Evolutionary conservation across 2,113 vertebrate genomes (phyloP).

Genomic region (Sisor rabdophorus): DNA sequence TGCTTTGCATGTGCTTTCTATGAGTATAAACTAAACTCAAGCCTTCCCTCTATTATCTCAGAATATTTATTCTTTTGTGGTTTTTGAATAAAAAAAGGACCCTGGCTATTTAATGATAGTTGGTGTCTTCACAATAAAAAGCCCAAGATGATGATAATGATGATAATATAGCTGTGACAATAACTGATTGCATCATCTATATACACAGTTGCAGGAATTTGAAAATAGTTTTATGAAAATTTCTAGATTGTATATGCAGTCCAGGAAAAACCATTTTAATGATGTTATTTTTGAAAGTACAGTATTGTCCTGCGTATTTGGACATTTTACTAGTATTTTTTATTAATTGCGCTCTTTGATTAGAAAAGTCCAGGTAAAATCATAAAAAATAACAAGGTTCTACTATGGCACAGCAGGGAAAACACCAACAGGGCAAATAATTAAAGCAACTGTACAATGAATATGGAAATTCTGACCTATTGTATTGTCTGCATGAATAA

Average conservation of each 20-base stretch:
- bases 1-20: neutral
- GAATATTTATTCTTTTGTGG: too few relatives aligned
- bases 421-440: neutral
- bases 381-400: constrained; percentile 2
- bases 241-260: neutral
- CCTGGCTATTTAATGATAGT: neutral
- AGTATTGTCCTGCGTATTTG: neutral
- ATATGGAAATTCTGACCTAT: neutral
- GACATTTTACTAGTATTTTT: neutral
- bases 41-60: too few relatives aligned
- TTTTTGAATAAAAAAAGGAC: too few relatives aligned
- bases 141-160: too few relatives aligned
- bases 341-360: neutral
- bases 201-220: neutral
- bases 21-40: neutral
- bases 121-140: neutral
- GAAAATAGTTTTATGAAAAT: neutral
- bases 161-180: neutral
- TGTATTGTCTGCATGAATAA: neutral
- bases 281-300: neutral
- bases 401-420: neutral
- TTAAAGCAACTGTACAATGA: neutral
- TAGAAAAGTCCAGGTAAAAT: neutral
- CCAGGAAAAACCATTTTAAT: neutral
- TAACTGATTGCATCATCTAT: neutral